A percentile compares a stretch with the other conserved stretches of the same genome.
Conservation (phyloP, 2,113 vertebrate species). For the Podarcis cretensis region DNA sequence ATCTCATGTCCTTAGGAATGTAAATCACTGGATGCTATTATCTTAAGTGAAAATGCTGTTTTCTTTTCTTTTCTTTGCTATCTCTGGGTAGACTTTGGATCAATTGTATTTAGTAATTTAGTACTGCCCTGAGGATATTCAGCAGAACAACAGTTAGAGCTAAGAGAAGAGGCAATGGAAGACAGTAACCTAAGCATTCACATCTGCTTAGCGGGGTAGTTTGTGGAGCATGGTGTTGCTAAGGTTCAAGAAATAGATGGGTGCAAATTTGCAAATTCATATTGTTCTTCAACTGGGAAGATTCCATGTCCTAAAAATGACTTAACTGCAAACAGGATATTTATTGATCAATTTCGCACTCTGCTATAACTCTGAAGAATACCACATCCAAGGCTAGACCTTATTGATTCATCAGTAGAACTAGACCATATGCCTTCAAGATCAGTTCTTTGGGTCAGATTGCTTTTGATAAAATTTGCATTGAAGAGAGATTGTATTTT, state of each 20-base stretch:
- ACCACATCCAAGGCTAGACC: not conserved
- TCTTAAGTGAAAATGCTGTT: not conserved
- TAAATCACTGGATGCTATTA: not conserved
- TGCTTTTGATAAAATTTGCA: slow-evolving; percentile 27
- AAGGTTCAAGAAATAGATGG: not conserved
- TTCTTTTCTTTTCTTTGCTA: not conserved
- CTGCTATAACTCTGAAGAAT: not conserved
- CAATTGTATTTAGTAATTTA: not conserved
- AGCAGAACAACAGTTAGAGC: rapidly evolving
- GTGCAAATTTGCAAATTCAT: slow-evolving; percentile 1
- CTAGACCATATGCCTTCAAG: not conserved
- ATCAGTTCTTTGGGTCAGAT: not conserved
- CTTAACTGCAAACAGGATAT: slow-evolving; percentile 21
- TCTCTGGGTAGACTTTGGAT: not conserved
- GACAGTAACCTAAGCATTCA: not conserved
- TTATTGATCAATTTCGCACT: not conserved
- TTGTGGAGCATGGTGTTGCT: not conserved
- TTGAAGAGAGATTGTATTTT: not conserved
- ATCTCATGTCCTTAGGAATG: not conserved
- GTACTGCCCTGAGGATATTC: not conserved
- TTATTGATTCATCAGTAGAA: not conserved
- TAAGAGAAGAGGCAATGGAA: not conserved
- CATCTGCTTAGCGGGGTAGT: not conserved
- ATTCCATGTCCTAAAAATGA: slow-evolving; percentile 9
- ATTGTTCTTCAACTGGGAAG: slow-evolving; percentile 10